Evolutionary conservation across 2,113 vertebrate species (phyloP), one percentile per base, ranked within the genome.

Genomic region (Formicarius rufipectus): DNA sequence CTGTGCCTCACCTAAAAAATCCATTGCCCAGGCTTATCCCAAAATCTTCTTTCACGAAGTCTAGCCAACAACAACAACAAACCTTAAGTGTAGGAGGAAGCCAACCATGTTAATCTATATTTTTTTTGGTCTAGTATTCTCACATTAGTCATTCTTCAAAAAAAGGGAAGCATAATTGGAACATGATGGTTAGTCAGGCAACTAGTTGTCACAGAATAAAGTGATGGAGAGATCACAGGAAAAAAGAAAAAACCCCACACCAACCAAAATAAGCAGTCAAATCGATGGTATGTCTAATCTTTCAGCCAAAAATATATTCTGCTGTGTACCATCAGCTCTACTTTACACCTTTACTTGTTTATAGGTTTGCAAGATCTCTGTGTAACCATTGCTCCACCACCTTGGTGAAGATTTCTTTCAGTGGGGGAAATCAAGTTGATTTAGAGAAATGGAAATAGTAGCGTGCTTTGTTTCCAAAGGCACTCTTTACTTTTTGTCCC

Each of bases 381-480:
- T 24, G 13, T 73, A 74, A n/a, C 22, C 16, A 15, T 15, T 40
- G 4, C 4, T 72, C 12, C 8, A 8, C 78, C 64, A 10, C 14
- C 31, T 20, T 63, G 17, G 30, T 21, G 19, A 37, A 39, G 12
- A 12, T 55, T 74, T 52, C 4, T 68, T 82, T 73, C 28, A 47
- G 14, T 14, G 12, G 2, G 6, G 27, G 25, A 87, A 52, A 28
- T 8, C 0, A 0, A 72, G 15, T 12, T 58, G 7, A 33, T 33
- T 42, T 72, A 47, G 14, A 5, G 4, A 79, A 10, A 18, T 84
- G 7, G 31, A 4, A 28, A 9, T 35, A 47, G 10, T 50, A 28
- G 47, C 2, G 19, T 2, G 0, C 10, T 73, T 84, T 56, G 3
- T 5, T 84, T 83, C 12, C 27, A 28, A 4, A 0, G 20, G 5